Conservation (phyloP, 2,888 invertebrate species). For the Mythimna vitellina region DNA sequence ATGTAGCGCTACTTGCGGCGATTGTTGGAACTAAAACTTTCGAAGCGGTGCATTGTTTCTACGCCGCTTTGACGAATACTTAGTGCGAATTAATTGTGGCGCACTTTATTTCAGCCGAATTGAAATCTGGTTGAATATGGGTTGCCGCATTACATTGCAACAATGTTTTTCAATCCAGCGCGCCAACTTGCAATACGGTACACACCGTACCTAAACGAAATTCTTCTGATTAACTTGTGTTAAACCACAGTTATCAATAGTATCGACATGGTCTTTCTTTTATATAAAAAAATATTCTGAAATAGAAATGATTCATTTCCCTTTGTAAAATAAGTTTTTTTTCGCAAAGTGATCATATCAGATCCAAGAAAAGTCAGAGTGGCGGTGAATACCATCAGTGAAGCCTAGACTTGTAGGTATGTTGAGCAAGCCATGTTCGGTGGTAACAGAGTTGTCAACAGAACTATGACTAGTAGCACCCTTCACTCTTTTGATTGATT, state of each 20-base stretch:
- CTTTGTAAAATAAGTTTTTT: slow-evolving; percentile 7
- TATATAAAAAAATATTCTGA: neutral
- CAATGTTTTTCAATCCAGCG: too few species aligned
- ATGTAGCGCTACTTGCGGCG: too few species aligned
- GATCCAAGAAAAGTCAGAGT: neutral
- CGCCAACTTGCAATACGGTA: too few species aligned
- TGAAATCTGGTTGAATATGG: too few species aligned
- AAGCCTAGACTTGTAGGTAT: neutral
- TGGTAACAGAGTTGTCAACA: neutral
- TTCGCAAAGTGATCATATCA: neutral
- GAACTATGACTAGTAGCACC: slow-evolving; percentile 20
- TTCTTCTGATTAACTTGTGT: too few species aligned
- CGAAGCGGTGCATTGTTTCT: too few species aligned
- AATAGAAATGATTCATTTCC: neutral
- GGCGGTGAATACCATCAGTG: neutral
- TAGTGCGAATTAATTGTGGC: too few species aligned
- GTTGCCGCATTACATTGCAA: too few species aligned
- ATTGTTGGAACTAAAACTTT: too few species aligned
- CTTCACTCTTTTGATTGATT: slow-evolving; percentile 31
- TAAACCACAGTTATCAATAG: neutral
- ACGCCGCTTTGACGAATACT: too few species aligned
- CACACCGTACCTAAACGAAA: too few species aligned
- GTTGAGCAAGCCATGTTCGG: neutral
- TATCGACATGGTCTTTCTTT: neutral
- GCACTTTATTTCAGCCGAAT: too few species aligned